Percentiles rank a stretch among this genome's conserved stretches.
These are phyloP conservation scores for Malthinus flaveolus DNA, from an alignment of 2,888 invertebrate species.

Conservation along the genomic window DNA sequence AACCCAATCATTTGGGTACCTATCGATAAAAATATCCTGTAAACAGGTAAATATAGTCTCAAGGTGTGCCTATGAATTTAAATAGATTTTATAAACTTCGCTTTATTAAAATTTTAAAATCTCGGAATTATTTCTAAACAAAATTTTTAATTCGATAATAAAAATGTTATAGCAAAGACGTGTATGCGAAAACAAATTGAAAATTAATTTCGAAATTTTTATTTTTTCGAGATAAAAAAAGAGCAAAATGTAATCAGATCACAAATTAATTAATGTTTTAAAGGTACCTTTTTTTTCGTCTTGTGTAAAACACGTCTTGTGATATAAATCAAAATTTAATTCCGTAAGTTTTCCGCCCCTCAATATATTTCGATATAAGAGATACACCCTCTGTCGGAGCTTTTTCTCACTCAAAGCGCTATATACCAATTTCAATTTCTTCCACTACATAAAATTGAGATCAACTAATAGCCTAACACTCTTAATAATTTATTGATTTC, in stretches of 20 bases:
- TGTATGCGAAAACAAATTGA: constrained; percentile 54
- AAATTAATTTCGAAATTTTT: constrained; percentile 43
- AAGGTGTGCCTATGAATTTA: constrained; percentile 54
- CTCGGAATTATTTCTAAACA: constrained; percentile 25
- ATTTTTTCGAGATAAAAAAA: constrained; percentile 8
- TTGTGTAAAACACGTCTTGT: constrained; percentile 6
- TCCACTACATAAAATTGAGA: constrained; percentile 36
- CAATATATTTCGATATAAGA: constrained; percentile 38
- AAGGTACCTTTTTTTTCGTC: constrained; percentile 10
- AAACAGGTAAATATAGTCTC: constrained; percentile 23
- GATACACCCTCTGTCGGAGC: constrained; percentile 29
- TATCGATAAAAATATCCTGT: neutral
- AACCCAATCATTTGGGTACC: neutral
- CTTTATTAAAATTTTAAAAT: constrained; percentile 10
- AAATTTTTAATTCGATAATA: constrained; percentile 51
- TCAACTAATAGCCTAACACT: constrained; percentile 28
- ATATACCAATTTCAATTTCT: constrained; percentile 32
- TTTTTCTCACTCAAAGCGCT: constrained; percentile 29
- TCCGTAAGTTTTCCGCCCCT: constrained; percentile 41
- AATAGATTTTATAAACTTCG: constrained; percentile 42
- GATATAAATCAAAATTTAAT: constrained; percentile 43
- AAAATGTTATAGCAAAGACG: constrained; percentile 51
- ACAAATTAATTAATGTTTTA: constrained; percentile 15
- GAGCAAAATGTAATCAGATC: constrained; percentile 11
- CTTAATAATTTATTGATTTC: constrained; percentile 5